Base-by-base conservation (phyloP, 2,113 vertebrate genomes). In the Chaetorhynchus papuensis region DNA sequence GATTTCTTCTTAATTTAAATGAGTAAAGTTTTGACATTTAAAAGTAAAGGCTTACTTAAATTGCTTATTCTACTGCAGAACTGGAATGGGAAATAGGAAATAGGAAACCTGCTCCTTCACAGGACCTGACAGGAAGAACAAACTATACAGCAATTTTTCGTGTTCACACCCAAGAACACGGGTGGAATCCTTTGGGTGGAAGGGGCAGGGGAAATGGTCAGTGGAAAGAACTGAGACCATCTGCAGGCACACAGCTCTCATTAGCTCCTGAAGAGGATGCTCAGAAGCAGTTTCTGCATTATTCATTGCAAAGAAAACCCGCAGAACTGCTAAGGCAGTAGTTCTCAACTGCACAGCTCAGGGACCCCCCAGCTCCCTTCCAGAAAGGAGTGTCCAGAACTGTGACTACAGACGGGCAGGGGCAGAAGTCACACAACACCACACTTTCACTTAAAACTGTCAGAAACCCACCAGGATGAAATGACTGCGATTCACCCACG, bases 391-490 rank as follows among this genome's bases (percentile, higher is more conserved):
- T 15, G 31, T 2, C 81, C 28, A 61, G 50, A 88, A 26, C 41
- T 60, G 1, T 18, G 56, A n/a, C 24, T 39, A 31, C 5, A 61
- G 52, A 13, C 4, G 27, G 0, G 1, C 22, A 81, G 37, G 33
- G 56, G 7, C 50, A 74, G 23, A 65, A 69, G 30, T 35, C 42
- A 83, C 27, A 77, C 35, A 77, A 8, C 13, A 37, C 15, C 47
- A 68, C 31, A 24, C 8, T 45, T 69, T 4, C 45, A 65, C 24
- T 54, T 42, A 7, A 56, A 82, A 54, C 20, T 42, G 21, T 11
- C 37, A 59, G 22, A n/a, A 52, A 57, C 19, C 30, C 14, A 24
- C 8, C 44, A 52, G 33, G 77, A 61, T 10, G 26, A 81, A 50
- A 11, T 17, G 7, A 68, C 11, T 13, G 3, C 3, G 9, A 69